phyloP scores from a whole-genome alignment of 2,113 vertebrate genomes.

The Elgaria multicarinata region DNA sequence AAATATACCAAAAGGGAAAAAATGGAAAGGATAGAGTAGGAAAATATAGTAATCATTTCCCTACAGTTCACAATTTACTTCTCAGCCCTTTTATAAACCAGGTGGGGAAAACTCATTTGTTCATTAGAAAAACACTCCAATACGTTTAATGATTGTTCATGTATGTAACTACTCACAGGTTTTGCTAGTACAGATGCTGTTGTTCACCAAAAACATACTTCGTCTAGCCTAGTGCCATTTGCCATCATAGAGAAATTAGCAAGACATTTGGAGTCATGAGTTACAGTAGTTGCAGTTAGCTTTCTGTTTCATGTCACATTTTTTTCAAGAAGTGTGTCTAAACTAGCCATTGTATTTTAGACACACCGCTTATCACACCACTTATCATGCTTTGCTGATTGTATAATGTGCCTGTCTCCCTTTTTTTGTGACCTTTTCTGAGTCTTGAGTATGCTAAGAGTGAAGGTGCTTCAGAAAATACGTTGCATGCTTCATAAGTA shows the following conservation, averaged over 20 bases:
- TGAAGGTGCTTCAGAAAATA: slow-evolving; percentile 21
- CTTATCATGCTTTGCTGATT: slow-evolving; percentile 28
- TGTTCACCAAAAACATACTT: not conserved
- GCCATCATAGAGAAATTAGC: not conserved
- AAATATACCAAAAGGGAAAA: not conserved
- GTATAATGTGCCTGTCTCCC: slow-evolving; percentile 9
- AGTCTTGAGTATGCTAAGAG: slow-evolving; percentile 30
- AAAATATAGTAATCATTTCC: not conserved
- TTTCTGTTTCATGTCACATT: not conserved
- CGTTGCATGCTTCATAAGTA: not conserved
- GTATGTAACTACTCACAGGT: not conserved
- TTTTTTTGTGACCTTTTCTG: slow-evolving; percentile 38
- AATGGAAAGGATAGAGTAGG: not conserved
- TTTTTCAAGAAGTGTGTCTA: not conserved
- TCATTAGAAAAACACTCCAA: not conserved
- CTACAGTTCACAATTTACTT: not conserved
- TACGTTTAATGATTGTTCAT: not conserved
- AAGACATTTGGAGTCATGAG: not conserved
- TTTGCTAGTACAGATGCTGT: not conserved
- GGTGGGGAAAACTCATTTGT: not conserved
- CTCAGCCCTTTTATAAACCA: not conserved
- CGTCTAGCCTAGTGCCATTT: not conserved
- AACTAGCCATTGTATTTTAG: not conserved
- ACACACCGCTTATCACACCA: not conserved
- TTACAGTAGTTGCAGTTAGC: not conserved